Base-by-base conservation (phyloP, 2,888 invertebrate species). In the Nyleta sp. region DNA sequence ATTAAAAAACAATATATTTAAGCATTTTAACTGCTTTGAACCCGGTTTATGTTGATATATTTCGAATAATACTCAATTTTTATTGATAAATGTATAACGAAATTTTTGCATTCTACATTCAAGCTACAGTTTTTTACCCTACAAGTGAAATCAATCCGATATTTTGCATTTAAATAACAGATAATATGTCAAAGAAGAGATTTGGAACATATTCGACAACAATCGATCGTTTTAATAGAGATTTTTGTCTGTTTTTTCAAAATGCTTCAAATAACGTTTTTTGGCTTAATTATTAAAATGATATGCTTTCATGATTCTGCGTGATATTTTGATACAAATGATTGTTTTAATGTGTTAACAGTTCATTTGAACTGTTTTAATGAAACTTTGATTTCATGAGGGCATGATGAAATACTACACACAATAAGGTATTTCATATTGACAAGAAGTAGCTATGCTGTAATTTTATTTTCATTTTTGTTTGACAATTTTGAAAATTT, bases 201-300 rank as follows among this genome's bases (percentile, higher is more conserved):
- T 38, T 13, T n/a, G 13, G 38, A 38, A 13, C 38, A 38, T 38
- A 38, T 38, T 38, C 13, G 38, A 38, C 13, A 13, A 7, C 6
- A 31, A 31, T 7, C 10, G 31, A 31, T 31, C 31, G 10, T 31
- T 5, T 31, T 10, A 31, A 38, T 11, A 38, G 11, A 38, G 38
- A 38, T 38, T 38, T 38, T n/a, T 38, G 38, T 13, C 11, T 13
- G 38, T 8, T 38, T 38, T 38, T 38, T 38, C 7, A 38, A 38
- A 8, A 10, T 38, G 13, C 13, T 38, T 38, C 11, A 38, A 38
- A 38, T 13, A 38, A 13, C 38, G 11, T 38, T 38, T 38, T 38
- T 38, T 38, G 38, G 38, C 38, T 38, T 38, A 38, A 13, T 38
- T 11, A 38, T 38, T 38, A 38, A 38, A 38, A 38, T 38, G 5